Base-by-base conservation (phyloP, 2,888 invertebrate species). In the Arctia plantaginis region DNA sequence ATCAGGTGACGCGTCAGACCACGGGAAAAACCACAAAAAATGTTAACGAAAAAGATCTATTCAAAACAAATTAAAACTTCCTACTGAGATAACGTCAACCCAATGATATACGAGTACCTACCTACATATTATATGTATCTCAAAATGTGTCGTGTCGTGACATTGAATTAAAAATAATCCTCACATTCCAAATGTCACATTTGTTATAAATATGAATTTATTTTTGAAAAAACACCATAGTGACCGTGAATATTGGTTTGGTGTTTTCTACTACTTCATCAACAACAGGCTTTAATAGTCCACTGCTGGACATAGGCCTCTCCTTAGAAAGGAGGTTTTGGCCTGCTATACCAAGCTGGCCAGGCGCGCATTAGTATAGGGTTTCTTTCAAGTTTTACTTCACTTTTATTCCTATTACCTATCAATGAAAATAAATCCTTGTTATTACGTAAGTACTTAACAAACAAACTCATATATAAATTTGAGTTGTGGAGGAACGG, bases 171-270 rank as follows among this genome's bases (percentile, higher is more conserved):
- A 39, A 41, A 35, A 72, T 47, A 59, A 27, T 30, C 27, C 13
- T 15, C n/a, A 47, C 73, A 59, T 76, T 76, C 71, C 15, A 23
- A 66, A 23, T 76, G 67, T 68, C 71, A 65, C 64, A 76, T 55
- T 41, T 71, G 55, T 68, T 71, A 71, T 55, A 71, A 73, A 76
- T 76, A 76, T 73, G 44, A 71, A 73, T 76, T 64, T 65, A 68
- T 20, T 71, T 44, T 65, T 65, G 65, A 73, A 76, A 70, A 59
- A 67, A 23, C 39, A 67, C 33, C 39, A 67, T 41, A 18, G n/a
- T 67, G 66, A 18, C 66, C 27, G 15, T 20, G 35, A 35, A n/a
- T 69, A 8, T n/a, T 55, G 18, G 39, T 69, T 39, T 12, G 27
- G 10, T n/a, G 15, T 30, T 8, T 51, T 20, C 47, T 47, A 47